Conservation (phyloP, 92 coral and sea anemone species). For the Virgularia gustaviana region DNA sequence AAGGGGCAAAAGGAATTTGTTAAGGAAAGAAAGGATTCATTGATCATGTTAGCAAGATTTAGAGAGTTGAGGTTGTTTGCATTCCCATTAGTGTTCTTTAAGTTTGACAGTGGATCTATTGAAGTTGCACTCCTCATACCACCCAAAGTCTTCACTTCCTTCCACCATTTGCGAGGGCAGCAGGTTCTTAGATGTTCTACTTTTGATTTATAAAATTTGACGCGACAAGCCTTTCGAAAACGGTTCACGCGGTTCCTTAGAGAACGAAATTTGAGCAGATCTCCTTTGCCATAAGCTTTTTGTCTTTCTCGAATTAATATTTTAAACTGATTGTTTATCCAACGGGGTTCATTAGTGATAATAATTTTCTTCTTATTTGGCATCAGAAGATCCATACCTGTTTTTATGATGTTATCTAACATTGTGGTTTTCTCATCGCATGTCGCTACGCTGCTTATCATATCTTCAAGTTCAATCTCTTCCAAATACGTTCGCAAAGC, state of each 20-base stretch:
- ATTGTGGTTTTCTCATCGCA: slow-evolving; percentile 9
- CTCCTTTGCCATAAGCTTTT: neutral
- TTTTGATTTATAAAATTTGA: slow-evolving; percentile 9
- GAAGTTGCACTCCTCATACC: too few species aligned
- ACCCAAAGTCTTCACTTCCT: slow-evolving; percentile 15
- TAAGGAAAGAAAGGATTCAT: slow-evolving; percentile 38
- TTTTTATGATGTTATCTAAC: slow-evolving; percentile 14
- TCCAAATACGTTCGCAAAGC: slow-evolving; percentile 27
- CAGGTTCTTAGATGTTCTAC: neutral
- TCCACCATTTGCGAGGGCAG: slow-evolving; percentile 3
- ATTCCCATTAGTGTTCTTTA: neutral
- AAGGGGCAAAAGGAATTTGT: slow-evolving; percentile 28
- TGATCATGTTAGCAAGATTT: slow-evolving; percentile 41
- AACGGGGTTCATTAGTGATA: slow-evolving; percentile 15
- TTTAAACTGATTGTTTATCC: neutral
- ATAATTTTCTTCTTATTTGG: slow-evolving; percentile 16
- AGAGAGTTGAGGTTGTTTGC: neutral
- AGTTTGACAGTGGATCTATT: neutral
- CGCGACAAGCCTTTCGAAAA: neutral
- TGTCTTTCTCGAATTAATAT: slow-evolving; percentile 5
- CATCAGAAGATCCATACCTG: slow-evolving; percentile 16
- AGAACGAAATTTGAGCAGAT: neutral
- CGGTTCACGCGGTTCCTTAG: slow-evolving; percentile 18
- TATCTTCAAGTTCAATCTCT: slow-evolving; percentile 17
- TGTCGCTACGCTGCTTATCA: slow-evolving; percentile 16